Conservation (phyloP, 2,113 vertebrate species). For the Paramisgurnus dabryanus region DNA sequence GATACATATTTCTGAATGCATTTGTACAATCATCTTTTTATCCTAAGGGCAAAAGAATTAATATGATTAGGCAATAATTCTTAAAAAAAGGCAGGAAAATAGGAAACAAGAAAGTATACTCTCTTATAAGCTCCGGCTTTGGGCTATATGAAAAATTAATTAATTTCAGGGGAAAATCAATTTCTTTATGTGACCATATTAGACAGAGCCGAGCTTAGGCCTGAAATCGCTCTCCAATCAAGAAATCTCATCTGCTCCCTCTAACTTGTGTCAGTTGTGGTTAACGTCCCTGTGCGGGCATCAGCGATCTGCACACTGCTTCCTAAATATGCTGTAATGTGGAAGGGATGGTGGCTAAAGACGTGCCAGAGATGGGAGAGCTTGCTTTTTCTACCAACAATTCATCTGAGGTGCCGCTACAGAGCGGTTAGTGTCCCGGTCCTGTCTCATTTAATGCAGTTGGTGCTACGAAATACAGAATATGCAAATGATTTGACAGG, state of each 20-base stretch:
- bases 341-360: constrained; percentile 64
- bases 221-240: constrained; percentile 90
- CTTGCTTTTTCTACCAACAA: constrained; percentile 59
- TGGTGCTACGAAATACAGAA: constrained; percentile 32
- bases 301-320: constrained; percentile 68
- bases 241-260: constrained; percentile 90
- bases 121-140: constrained; percentile 99
- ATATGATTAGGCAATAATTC: constrained; percentile 99
- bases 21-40: constrained; percentile 99
- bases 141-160: constrained; percentile 99
- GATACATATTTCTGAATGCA: constrained; percentile 99
- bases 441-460: constrained; percentile 56
- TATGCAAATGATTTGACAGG: constrained; percentile 11
- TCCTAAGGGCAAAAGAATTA: constrained; percentile 99
- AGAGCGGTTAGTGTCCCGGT: constrained; percentile 51
- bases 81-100: constrained; percentile 84
- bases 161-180: constrained; percentile 99
- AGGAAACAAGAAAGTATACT: constrained; percentile 98
- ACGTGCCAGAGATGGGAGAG: constrained; percentile 57
- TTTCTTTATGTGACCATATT: constrained; percentile 99
- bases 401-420: constrained; percentile 57
- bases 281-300: constrained; percentile 80
- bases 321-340: constrained; percentile 74
- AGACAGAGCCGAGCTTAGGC: constrained; percentile 91
- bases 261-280: constrained; percentile 91